Evolutionary conservation across 2,113 vertebrate species (phyloP), one percentile per base, ranked within the genome.

Genomic region (Siniperca knerii): DNA sequence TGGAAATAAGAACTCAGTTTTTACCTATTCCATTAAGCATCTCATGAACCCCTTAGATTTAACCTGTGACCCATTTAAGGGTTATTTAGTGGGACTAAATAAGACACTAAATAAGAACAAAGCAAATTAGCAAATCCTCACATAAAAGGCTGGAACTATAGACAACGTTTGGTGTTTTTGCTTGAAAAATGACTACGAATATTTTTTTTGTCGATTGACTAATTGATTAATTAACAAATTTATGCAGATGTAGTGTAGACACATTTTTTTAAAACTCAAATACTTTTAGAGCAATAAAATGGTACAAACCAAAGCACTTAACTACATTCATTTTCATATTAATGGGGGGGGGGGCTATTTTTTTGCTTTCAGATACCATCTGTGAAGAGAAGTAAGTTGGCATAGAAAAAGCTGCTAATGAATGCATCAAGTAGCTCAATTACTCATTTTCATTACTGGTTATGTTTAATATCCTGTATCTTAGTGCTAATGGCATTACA

Each of bases 391-490:
- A 21, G 10, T 23, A 40, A 33, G 20, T 20, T 52, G 15, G 9
- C 9, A 5, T 10, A 12, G 21, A 62, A 55, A 69, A 23, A 18
- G 4, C 15, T 4, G 4, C 42, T 66, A 58, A 75, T 75, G 40
- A 79, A 76, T 60, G 48, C 65, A 72, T 73, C 18, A 25, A 75
- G 40, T 50, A n/a, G 25, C 71, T 72, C 35, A 54, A 10, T 75
- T 55, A 11, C 12, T 75, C 4, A n/a, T 54, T 65, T 64, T 61
- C 61, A 75, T 65, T 11, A 35, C 12, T 55, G 40, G 20, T 33
- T 60, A 15, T 68, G 60, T 77, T 83, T 77, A 72, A 80, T 76
- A 68, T 84, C 66, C 44, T 81, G 52, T 71, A 18, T 46, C 15
- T 9, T 1, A 44, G 29, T 7, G 71, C 60, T 84, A 76, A 72